Conservation (phyloP, 2,113 vertebrate species). For the Thunnus thynnus region DNA sequence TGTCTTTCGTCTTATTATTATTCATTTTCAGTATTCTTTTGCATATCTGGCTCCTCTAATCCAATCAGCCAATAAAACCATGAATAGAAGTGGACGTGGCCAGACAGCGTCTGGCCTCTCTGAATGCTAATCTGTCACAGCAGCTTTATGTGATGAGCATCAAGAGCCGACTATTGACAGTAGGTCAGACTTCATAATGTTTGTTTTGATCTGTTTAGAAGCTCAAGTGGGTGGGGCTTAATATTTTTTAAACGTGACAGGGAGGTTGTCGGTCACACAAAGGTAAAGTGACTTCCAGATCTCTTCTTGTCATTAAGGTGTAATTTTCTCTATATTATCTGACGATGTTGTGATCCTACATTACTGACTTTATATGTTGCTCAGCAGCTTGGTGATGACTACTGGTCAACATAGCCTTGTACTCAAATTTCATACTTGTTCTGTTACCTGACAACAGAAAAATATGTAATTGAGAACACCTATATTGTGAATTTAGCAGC, state of each 20-base stretch:
- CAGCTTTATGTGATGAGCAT: conserved; percentile 7
- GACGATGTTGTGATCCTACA: too few relatives aligned
- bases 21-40: conserved; percentile 8
- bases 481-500: too few relatives aligned
- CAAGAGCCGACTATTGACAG: not conserved
- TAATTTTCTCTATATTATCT: too few relatives aligned
- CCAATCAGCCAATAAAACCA: not conserved
- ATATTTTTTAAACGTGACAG: not conserved
- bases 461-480: too few relatives aligned
- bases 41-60: conserved; percentile 18
- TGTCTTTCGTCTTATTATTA: conserved; percentile 3
- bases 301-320: too few relatives aligned
- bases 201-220: not conserved
- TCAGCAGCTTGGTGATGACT: too few relatives aligned
- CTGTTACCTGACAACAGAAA: too few relatives aligned
- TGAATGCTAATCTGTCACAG: conserved; percentile 37
- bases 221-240: not conserved
- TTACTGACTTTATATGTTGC: too few relatives aligned
- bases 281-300: not conserved
- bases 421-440: too few relatives aligned
- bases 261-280: not conserved
- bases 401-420: too few relatives aligned
- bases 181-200: not conserved
- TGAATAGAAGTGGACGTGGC: not conserved
- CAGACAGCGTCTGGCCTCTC: conserved; percentile 2